Base-by-base conservation (phyloP, 2,888 invertebrate genomes). In the Trichogramma evanescens region DNA sequence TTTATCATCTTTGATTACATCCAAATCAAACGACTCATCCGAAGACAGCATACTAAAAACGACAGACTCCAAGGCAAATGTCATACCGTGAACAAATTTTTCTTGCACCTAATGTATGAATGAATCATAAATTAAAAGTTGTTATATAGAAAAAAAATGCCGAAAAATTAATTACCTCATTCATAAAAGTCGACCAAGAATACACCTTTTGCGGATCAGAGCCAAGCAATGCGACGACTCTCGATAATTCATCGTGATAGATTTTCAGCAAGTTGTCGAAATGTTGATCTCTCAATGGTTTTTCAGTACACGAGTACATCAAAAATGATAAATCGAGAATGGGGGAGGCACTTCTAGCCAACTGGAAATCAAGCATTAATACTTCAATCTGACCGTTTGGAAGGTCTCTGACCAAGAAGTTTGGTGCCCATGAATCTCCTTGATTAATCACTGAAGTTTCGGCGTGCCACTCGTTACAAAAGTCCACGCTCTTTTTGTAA, bases 401-500 rank as follows among this genome's bases (percentile, higher is more conserved):
- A 4, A 61, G 54, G 56, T 80, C 79, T 44, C 82, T 82, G 6
- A 82, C 82, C 0, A 89, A 72, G 67, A 89, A 89, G 71, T 89
- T 89, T 7, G 87, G 88, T 0, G 85, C 82, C 89, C 89, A 89
- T 48, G 84, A 83, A 71, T 89, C 89, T 0, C 89, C 89, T 61
- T 89, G 88, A 0, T 82, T 83, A 40, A 89, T 82, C 0, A 86
- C 85, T 0, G 83, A 74, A 26, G 78, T 74, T 40, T 73, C 72
- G 1, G 69, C 70, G n/a, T 81, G 77, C 13, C 71, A 69, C 67
- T 59, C 65, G 1, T 72, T 66, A 0, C 79, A 80, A 0, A 82
- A 79, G 8, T 76, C 72, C 1, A 80, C 74, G 74, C 82, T 75
- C 50, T 80, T 81, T 56, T 81, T 78, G 50, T 82, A 82, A 0